Base-by-base conservation (phyloP, 2,797 vertebrate species). In the Gallinago solitaria region DNA sequence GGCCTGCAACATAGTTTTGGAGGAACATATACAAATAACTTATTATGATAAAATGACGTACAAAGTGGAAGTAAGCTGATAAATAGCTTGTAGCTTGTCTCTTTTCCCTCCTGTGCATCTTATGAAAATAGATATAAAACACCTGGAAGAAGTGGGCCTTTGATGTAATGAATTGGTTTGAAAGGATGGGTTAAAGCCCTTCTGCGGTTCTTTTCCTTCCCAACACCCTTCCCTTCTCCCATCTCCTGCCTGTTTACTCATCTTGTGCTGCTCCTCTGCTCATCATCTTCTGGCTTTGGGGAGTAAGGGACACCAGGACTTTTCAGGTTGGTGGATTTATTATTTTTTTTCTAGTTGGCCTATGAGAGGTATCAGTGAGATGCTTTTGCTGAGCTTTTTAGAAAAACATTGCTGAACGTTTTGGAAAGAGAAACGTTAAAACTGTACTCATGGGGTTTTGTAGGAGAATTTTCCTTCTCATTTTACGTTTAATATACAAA, bases 401-500 rank as follows among this genome's bases (percentile, higher is more conserved):
- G 57, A 41, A 68, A 75, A 92, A 70, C 33, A 30, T 23, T 47
- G 47, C 59, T 74, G 74, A 76, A 70, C 30, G 6, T 21, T 82
- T 59, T 61, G n/a, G 64, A 91, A 93, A 89, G 70, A 87, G 89
- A 73, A 83, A 67, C 23, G n/a, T 74, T 89, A 76, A 33, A 94
- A 84, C 43, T 59, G 20, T 50, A 33, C 75, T 92, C 35, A 1
- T 5, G 41, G 47, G 20, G 4, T 33, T 74, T 76, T 28, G 17
- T 23, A 87, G 76, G 81, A 84, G 61, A 79, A 47, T 76, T 95
- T 94, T 80, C 68, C 48, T 89, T 59, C 91, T 92, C 21, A 3
- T 70, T 94, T 93, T 87, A 69, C 89, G 71, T 94, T 85, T 95
- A 83, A 83, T 91, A 74, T 87, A 91, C 90, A 84, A 95, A 95